phyloP scores from a whole-genome alignment of 2,888 invertebrate genomes.

The Ophraella communa region DNA sequence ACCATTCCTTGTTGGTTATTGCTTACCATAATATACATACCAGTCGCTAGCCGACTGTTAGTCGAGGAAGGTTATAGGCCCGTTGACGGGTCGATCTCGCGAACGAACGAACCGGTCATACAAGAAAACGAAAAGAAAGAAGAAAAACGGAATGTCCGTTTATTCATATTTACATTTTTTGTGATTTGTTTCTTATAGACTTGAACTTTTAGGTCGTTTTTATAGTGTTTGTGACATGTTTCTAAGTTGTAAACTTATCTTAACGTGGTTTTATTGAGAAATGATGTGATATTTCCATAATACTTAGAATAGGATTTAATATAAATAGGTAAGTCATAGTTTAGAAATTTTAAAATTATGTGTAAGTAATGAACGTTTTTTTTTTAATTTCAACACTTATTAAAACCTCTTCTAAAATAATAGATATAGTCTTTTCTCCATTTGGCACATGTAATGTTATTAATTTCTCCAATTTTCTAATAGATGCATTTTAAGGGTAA shows the following conservation, averaged over 20 bases:
- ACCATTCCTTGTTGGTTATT: neutral
- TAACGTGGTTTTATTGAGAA: neutral
- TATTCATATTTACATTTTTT: neutral
- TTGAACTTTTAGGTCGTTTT: neutral
- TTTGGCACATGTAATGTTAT: no score
- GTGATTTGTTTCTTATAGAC: neutral
- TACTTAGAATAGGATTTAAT: neutral
- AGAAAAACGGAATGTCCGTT: neutral
- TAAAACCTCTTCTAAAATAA: no score
- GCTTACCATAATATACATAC: neutral
- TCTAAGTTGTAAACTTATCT: neutral
- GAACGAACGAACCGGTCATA: neutral
- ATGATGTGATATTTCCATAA: neutral
- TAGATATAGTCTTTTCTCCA: no score
- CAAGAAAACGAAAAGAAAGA: conserved; percentile 1
- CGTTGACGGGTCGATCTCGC: neutral
- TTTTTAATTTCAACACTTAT: no score
- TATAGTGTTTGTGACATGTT: neutral
- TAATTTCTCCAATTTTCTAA: no score
- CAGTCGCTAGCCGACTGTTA: neutral
- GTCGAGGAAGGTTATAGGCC: neutral
- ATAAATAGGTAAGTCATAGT: neutral
- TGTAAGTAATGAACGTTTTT: no score
- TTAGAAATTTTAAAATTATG: no score
- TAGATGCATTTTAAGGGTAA: no score